Evolutionary conservation across 2,888 invertebrate species (phyloP).

Genomic region (Celastrina argiolus): DNA sequence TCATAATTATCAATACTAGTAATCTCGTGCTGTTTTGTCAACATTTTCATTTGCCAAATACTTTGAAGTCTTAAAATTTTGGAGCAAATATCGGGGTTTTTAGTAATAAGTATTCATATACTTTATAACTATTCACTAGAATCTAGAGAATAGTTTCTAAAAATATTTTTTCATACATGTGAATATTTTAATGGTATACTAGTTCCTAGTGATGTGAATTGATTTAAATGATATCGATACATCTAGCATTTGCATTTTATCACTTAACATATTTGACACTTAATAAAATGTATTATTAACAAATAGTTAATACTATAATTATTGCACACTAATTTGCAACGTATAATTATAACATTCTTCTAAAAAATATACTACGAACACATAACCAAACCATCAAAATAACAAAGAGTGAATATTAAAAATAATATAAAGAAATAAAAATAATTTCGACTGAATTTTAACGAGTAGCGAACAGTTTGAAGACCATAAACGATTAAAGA

Average conservation of each 20-base stretch:
- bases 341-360: too few species aligned
- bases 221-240: neutral
- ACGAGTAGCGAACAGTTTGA: constrained; percentile 5
- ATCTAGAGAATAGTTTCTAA: too few species aligned
- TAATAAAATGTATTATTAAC: too few species aligned
- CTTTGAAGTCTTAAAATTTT: too few species aligned
- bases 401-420: constrained; percentile 1
- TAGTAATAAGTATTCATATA: neutral
- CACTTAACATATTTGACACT: neutral
- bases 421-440: constrained; percentile 21
- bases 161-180: neutral
- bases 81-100: too few species aligned
- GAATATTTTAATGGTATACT: too few species aligned
- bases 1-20: constrained; percentile 48
- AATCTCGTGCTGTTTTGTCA: constrained; percentile 14
- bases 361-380: neutral
- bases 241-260: neutral
- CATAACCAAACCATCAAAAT: neutral
- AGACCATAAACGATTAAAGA: neutral
- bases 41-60: neutral
- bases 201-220: neutral
- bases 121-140: too few species aligned
- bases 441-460: constrained; percentile 16
- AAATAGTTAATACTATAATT: too few species aligned
- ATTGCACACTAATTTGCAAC: too few species aligned